Evolutionary conservation across 37 sponge, comb jelly and placozoan genomes (phyloP), one percentile per base, ranked within the genome.

Genomic region (Amphimedon queenslandica): DNA sequence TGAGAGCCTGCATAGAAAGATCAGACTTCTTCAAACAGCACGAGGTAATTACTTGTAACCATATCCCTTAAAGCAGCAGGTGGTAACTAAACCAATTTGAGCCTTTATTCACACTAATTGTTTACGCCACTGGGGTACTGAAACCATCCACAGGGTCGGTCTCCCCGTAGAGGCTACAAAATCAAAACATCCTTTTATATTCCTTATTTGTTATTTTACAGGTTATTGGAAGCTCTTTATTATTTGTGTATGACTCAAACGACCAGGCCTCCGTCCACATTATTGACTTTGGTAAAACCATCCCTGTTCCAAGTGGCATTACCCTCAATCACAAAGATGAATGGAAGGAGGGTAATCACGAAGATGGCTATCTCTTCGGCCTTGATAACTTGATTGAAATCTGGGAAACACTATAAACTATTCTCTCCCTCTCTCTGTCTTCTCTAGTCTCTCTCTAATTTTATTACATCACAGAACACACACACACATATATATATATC

Each of bases 241-340:
- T 98, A 39, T 94, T 98, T 72, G 99, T 98, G 3, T 89, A 90
- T 64, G 90, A 92, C 67, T 66, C 83, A 8, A 65, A 70, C 21
- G 79, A 66, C 25, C 68, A 71, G 60, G 71, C 77, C 38, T 82
- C 87, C 32, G 71, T 98, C 13, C 92, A 94, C 82, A 83, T 95
- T 81, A 98, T 98, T 55, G 99, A 98, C 70, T 98, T 98, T 87
- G 99, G 93, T 21, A 98, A 98, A 75, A 94, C 99, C 16, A 82
- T 72, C 0, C 77, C 73, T 16, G 71, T 95, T 1, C 90, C 88
- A 4, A 57, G 34, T 0, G 91, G 81, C 2, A 56, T 80, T 3
- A 16, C 27, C 13, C 68, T 94, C 32, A 68, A 89, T 38, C 99
- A 94, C 72, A 63, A 72, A 1, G 38, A 64, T 25, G 61, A 80